Evolutionary conservation across 2,888 invertebrate species (phyloP).

Genomic region (Endotricha flammealis): DNA sequence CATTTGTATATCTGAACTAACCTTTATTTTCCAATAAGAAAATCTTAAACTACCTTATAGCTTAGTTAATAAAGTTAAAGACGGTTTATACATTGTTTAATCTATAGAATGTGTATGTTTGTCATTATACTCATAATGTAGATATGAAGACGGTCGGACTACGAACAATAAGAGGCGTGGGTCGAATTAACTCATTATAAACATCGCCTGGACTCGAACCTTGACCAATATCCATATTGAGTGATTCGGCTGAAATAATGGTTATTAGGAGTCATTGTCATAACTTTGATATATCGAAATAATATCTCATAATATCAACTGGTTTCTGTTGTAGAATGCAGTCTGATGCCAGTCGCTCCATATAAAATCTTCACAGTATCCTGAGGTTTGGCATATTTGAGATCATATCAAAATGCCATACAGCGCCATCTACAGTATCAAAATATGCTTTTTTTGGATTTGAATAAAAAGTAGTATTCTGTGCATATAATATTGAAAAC

Average conservation of each 20-base stretch:
- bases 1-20: constrained; percentile 47
- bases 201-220: constrained; percentile 58
- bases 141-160: constrained; percentile 50
- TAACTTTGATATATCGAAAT: not conserved
- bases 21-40: constrained; percentile 13
- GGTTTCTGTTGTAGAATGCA: too few relatives aligned
- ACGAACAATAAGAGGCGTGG: constrained; percentile 73
- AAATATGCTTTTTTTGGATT: too few relatives aligned
- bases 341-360: too few relatives aligned
- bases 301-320: not conserved
- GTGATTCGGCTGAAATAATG: constrained; percentile 21
- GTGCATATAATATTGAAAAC: too few relatives aligned
- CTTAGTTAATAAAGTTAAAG: constrained; percentile 15
- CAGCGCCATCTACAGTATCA: too few relatives aligned
- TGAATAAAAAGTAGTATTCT: too few relatives aligned
- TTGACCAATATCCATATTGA: constrained; percentile 70
- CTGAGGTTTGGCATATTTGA: too few relatives aligned
- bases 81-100: too few relatives aligned
- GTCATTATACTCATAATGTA: constrained; percentile 58
- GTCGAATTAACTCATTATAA: constrained; percentile 65
- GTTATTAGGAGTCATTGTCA: constrained; percentile 5
- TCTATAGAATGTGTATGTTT: constrained; percentile 25
- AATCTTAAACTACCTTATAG: constrained; percentile 16
- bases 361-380: too few relatives aligned
- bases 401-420: too few relatives aligned